Percentiles rank a stretch among this genome's conserved stretches.
Conservation (phyloP, 1,140 invertebrate genomes). For the Aphelenchoides besseyi region DNA sequence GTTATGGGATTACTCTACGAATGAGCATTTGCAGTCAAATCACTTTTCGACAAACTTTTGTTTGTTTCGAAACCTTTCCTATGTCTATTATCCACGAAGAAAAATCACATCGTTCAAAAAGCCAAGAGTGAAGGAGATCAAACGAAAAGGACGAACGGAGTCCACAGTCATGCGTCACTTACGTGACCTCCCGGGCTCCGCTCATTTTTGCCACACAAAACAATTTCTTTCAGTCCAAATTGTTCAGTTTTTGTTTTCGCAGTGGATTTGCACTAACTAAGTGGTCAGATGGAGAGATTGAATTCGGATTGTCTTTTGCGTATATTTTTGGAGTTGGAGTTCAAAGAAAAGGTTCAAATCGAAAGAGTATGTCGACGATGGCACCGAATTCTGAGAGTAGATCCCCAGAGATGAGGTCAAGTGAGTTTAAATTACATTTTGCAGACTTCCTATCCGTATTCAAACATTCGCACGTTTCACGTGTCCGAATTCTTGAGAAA, state of each 20-base stretch:
- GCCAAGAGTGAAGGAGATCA: neutral
- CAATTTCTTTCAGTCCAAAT: neutral
- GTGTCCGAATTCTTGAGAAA: constrained; percentile 15
- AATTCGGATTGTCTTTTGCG: constrained; percentile 33
- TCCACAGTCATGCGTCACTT: neutral
- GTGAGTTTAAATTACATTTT: neutral
- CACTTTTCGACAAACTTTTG: no score
- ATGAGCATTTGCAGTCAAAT: no score
- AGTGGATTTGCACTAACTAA: no score
- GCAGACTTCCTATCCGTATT: neutral
- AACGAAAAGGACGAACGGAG: neutral
- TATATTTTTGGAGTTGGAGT: constrained; percentile 32
- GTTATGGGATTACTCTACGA: neutral
- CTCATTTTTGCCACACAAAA: neutral
- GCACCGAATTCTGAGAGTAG: neutral
- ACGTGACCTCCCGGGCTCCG: neutral
- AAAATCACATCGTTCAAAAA: neutral
- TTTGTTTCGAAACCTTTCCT: no score
- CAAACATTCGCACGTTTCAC: neutral
- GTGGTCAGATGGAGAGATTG: constrained; percentile 22
- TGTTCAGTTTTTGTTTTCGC: no score
- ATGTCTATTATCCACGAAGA: no score
- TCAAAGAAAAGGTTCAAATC: neutral
- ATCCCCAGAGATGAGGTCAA: neutral
- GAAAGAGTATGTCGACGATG: neutral